Evolutionary conservation across 1,140 invertebrate species (phyloP).

Genomic region (Heterodera schachtii): DNA sequence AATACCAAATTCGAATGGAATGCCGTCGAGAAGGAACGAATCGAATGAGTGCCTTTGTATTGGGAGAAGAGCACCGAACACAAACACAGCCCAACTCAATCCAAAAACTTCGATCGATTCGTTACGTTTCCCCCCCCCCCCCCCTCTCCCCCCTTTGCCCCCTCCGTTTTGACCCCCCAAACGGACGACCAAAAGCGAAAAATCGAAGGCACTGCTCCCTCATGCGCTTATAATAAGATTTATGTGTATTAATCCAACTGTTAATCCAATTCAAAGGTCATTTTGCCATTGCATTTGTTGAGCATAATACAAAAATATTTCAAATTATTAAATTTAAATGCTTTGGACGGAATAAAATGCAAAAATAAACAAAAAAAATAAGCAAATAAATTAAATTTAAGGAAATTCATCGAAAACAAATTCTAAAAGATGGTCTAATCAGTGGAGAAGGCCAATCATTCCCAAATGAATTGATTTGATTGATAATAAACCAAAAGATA

Average conservation of each 20-base stretch:
- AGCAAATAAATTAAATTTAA: background rate
- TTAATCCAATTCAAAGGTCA: background rate
- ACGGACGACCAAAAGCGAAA: background rate
- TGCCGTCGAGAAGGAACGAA: too few relatives aligned
- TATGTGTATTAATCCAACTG: background rate
- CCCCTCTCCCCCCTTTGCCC: background rate
- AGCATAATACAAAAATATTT: background rate
- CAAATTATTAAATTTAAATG: background rate
- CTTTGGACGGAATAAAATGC: background rate
- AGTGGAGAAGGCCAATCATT: background rate
- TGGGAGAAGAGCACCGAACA: background rate
- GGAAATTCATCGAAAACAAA: background rate
- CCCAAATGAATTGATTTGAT: too few relatives aligned
- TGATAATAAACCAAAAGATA: too few relatives aligned
- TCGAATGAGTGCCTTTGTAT: background rate
- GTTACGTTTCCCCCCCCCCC: background rate
- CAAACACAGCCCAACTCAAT: too few relatives aligned
- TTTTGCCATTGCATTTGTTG: constrained; percentile 9
- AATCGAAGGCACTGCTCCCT: background rate
- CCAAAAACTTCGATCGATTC: background rate
- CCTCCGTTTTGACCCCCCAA: too few relatives aligned
- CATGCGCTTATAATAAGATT: background rate
- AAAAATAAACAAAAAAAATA: background rate
- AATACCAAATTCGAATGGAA: too few relatives aligned
- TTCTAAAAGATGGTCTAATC: constrained; percentile 15